A percentile compares a stretch with the other conserved stretches of the same genome.
Conservation (phyloP, 1,140 invertebrate genomes). For the Eurosta solidaginis region DNA sequence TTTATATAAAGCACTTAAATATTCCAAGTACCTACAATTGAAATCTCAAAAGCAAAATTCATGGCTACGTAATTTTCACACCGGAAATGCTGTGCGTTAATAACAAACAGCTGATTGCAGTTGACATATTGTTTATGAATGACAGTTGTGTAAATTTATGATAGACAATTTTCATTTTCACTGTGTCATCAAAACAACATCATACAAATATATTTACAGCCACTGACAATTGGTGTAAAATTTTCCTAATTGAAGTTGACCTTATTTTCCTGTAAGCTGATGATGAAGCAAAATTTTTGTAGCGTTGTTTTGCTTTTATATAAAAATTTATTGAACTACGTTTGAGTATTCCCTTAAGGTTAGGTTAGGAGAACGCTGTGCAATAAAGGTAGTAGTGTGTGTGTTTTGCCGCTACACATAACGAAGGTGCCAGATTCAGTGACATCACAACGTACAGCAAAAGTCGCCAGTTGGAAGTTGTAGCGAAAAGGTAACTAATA, state of each 20-base stretch:
- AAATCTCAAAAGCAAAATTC: too few species aligned
- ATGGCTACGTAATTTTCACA: not conserved
- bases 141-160: not conserved
- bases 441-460: too few species aligned
- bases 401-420: too few species aligned
- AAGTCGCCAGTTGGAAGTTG: too few species aligned
- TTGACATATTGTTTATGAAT: slow-evolving; percentile 22
- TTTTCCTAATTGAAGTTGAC: not conserved
- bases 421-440: too few species aligned
- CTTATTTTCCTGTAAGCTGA: not conserved
- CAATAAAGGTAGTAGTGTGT: too few species aligned
- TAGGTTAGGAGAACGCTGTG: too few species aligned
- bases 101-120: slow-evolving; percentile 19
- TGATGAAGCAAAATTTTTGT: not conserved
- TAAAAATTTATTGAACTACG: not conserved
- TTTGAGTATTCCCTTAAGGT: not conserved
- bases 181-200: slow-evolving; percentile 16
- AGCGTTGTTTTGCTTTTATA: not conserved
- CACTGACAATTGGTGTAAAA: not conserved
- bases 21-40: too few species aligned
- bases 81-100: slow-evolving; percentile 14
- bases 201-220: slow-evolving; percentile 2
- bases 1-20: too few species aligned
- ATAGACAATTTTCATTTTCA: not conserved
- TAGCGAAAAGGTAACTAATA: too few species aligned